phyloP scores from a whole-genome alignment of 92 coral and sea anemone species.

The Desmophyllum pertusum region DNA sequence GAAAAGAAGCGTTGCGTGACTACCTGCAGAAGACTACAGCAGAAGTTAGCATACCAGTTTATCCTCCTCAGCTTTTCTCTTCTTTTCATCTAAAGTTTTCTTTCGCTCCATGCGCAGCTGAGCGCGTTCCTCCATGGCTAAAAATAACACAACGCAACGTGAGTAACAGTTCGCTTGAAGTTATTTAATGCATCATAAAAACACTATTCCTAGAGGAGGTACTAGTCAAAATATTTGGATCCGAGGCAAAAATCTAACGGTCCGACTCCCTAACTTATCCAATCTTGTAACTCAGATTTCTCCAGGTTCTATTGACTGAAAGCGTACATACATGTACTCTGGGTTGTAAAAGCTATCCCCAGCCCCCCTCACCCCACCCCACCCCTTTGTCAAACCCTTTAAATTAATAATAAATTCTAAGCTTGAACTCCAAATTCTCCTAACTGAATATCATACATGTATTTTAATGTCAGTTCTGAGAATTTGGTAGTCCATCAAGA shows the following conservation, averaged over 20 bases:
- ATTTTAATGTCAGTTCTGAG: too few relatives aligned
- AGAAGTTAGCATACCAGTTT: conserved; percentile 67
- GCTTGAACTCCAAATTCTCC: too few relatives aligned
- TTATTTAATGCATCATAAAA: not conserved
- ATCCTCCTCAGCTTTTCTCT: conserved; percentile 89
- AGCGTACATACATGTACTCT: not conserved
- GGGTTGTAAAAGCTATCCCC: not conserved
- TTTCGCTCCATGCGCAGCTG: conserved; percentile 80
- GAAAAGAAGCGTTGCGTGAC: too few relatives aligned
- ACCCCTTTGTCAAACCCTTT: not conserved
- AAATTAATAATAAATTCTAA: too few relatives aligned
- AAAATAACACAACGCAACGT: not conserved
- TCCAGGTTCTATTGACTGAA: not conserved
- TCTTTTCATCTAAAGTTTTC: conserved; percentile 76
- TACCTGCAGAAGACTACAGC: not conserved
- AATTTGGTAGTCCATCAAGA: too few relatives aligned
- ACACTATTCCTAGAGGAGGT: not conserved
- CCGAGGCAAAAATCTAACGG: not conserved
- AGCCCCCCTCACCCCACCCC: too few relatives aligned
- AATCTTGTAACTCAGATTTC: not conserved
- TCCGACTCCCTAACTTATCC: not conserved
- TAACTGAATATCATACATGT: too few relatives aligned
- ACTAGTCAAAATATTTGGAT: not conserved
- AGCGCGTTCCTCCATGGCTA: conserved; percentile 99
- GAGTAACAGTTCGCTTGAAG: not conserved